Base-by-base conservation (phyloP, 2,797 vertebrate species). In the Chiloscyllium punctatum region DNA sequence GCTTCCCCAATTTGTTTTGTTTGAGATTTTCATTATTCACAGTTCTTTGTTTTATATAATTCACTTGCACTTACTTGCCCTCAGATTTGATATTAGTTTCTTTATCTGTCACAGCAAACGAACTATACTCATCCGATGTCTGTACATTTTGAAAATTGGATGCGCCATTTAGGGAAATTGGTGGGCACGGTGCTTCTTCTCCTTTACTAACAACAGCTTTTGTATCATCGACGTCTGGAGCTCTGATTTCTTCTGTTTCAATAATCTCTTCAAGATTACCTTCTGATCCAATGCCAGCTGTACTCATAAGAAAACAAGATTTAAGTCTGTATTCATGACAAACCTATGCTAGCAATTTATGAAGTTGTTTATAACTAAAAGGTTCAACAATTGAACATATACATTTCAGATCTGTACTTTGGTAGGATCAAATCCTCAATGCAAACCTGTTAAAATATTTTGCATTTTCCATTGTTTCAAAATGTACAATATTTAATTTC, bases 41-140 rank as follows among this genome's bases (percentile, higher is more conserved):
- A 62, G 57, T 62, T 62, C 57, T 62, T 62, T 62, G 57, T 62
- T 62, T 62, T 62, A 53, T 30, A 88, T 57, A 6, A 30, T 66
- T 62, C 15, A 66, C 16, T 11, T 97, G 97, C 98, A 98, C 99
- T 98, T 98, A 99, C 99, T 98, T 98, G 98, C 97, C 98, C 98
- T 98, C 98, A 97, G 98, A 97, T 97, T 97, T 98, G 97, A 97
- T 97, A 98, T 98, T 97, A 98, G 96, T 95, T 96, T 97, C 96
- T 95, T 97, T 97, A 97, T 98, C 97, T 2, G 79, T 23, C 69
- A 96, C 96, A 84, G 95, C n/a, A 53, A 13, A 95, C 16, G 95
- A 96, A 96, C 96, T 97, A 90, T 97, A 96, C 96, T 95, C 96
- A 86, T 97, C 97, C 94, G 96, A 96, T 95, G 97, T 92, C 94